phyloP scores from a whole-genome alignment of 2,888 invertebrate genomes.

The Lycocerus yunnanus region DNA sequence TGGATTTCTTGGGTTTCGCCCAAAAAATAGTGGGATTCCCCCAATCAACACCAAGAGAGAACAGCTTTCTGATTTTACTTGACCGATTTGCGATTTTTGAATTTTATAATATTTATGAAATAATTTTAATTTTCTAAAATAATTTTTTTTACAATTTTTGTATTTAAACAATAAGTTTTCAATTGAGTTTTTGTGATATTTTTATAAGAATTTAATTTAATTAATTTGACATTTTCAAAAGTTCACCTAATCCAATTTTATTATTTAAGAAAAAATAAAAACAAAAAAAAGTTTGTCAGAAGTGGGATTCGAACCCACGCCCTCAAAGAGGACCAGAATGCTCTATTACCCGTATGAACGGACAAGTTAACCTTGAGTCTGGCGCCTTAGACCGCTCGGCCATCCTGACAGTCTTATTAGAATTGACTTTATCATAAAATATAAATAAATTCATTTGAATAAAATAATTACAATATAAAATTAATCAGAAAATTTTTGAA shows the following conservation, averaged over 20 bases:
- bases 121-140: background rate
- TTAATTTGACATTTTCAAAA: too few species aligned
- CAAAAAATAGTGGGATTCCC: background rate
- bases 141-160: conserved; percentile 2
- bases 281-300: conserved; percentile 40
- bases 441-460: background rate
- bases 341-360: conserved; percentile 37
- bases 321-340: conserved; percentile 57
- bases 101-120: background rate
- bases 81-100: background rate
- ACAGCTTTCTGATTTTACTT: background rate
- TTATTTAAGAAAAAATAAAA: background rate
- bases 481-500: too few species aligned
- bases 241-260: too few species aligned
- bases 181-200: too few species aligned
- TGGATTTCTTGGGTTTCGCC: background rate
- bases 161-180: background rate
- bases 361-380: conserved; percentile 60
- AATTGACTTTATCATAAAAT: background rate
- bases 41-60: background rate
- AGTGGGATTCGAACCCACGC: conserved; percentile 57
- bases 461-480: background rate
- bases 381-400: conserved; percentile 91
- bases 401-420: conserved; percentile 68
- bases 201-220: too few species aligned